A percentile compares a stretch with the other conserved stretches of the same genome.
phyloP scores from a whole-genome alignment of 1,140 invertebrate species.

The Zelostemma sp. region DNA sequence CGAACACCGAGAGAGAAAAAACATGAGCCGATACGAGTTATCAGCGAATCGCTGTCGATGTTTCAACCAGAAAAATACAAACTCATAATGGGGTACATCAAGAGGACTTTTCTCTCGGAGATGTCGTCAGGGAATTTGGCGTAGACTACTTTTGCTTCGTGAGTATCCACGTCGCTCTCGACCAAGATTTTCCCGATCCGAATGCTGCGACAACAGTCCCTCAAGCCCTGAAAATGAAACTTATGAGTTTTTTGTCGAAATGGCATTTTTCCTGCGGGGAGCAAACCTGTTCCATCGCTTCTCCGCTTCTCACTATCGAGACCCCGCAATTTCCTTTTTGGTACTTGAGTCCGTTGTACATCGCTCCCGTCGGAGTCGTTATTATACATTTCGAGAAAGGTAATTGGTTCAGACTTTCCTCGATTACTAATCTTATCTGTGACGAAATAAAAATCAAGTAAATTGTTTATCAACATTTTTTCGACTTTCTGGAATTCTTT shows the following conservation, averaged over 20 bases:
- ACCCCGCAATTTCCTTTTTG: slow-evolving; percentile 98
- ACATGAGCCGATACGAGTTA: too few species aligned
- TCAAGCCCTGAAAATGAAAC: slow-evolving; percentile 77
- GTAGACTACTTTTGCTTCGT: slow-evolving; percentile 97
- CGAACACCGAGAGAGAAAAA: not conserved
- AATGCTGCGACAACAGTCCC: slow-evolving; percentile 98
- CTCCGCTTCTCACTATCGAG: slow-evolving; percentile 94
- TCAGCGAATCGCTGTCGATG: too few species aligned
- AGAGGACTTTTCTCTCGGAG: slow-evolving; percentile 87
- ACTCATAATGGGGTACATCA: slow-evolving; percentile 99
- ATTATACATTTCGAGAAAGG: slow-evolving; percentile 92
- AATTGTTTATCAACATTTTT: slow-evolving; percentile 2
- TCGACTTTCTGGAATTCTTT: not conserved
- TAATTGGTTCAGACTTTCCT: slow-evolving; percentile 97
- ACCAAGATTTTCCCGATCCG: slow-evolving; percentile 98
- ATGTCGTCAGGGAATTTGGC: slow-evolving; percentile 98
- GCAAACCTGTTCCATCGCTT: slow-evolving; percentile 95
- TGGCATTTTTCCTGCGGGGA: too few species aligned
- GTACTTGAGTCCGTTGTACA: slow-evolving; percentile 93
- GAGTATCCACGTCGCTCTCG: slow-evolving; percentile 96
- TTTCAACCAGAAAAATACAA: slow-evolving; percentile 53
- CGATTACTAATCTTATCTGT: slow-evolving; percentile 85
- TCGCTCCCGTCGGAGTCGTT: slow-evolving; percentile 91
- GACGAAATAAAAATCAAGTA: slow-evolving; percentile 12
- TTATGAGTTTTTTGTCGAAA: too few species aligned